phyloP scores from a whole-genome alignment of 1,140 invertebrate genomes.

The Tetranychus urticae region DNA sequence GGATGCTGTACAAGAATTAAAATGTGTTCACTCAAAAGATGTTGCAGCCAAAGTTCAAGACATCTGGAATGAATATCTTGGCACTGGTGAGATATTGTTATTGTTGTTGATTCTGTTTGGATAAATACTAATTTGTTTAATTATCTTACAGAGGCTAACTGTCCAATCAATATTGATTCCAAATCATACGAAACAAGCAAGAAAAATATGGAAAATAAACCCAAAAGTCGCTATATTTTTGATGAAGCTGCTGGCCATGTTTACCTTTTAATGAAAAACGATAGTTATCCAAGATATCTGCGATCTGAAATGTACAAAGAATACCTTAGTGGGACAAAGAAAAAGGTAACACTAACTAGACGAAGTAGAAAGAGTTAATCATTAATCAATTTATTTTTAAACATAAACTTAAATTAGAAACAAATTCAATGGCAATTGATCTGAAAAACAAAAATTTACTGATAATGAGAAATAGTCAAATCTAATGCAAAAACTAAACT shows the following conservation, averaged over 20 bases:
- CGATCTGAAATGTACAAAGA: conserved; percentile 98
- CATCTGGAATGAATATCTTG: conserved; percentile 42
- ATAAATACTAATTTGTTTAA: background rate
- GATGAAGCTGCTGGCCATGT: conserved; percentile 94
- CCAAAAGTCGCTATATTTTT: conserved; percentile 73
- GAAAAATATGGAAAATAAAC: conserved; percentile 42
- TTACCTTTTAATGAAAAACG: conserved; percentile 97
- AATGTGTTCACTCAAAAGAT: conserved; percentile 38
- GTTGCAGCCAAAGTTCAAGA: conserved; percentile 63
- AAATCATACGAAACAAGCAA: conserved; percentile 52
- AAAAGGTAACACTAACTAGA: conserved; percentile 40
- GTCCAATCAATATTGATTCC: conserved; percentile 91
- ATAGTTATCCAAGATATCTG: conserved; percentile 89
- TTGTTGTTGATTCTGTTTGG: background rate
- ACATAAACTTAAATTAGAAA: too few relatives aligned
- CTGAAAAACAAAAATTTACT: too few relatives aligned
- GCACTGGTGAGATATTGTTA: conserved; percentile 2
- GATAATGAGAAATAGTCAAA: too few relatives aligned
- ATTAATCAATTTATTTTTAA: too few relatives aligned
- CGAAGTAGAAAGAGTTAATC: too few relatives aligned
- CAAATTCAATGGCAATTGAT: too few relatives aligned
- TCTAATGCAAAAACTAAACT: too few relatives aligned
- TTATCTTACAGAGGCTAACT: conserved; percentile 45
- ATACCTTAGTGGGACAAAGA: conserved; percentile 76
- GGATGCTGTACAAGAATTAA: conserved; percentile 81